Conservation (phyloP, 2,888 invertebrate genomes). For the Leptarthrus brevirostris region DNA sequence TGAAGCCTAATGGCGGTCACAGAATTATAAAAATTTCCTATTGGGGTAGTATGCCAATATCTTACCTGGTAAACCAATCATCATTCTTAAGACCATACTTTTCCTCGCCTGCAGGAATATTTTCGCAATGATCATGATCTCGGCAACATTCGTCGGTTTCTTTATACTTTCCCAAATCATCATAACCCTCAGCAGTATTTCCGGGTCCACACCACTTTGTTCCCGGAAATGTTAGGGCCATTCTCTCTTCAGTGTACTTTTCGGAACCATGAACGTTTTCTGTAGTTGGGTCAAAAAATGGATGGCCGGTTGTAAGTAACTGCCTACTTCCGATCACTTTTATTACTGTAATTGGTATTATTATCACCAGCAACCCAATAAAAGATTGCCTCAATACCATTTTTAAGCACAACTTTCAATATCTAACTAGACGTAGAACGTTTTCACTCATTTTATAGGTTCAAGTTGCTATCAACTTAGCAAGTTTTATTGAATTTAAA, state of each 20-base stretch:
- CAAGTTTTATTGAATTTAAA: no score
- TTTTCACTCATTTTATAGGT: background rate
- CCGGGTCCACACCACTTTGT: conserved; percentile 92
- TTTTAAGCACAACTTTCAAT: background rate
- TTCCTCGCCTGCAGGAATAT: conserved; percentile 58
- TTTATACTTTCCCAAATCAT: conserved; percentile 81
- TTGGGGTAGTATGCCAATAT: background rate
- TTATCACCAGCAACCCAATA: background rate
- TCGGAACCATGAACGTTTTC: background rate
- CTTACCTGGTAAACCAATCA: conserved; percentile 55
- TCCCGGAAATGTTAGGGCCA: conserved; percentile 68
- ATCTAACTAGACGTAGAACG: no score
- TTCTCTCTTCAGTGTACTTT: background rate
- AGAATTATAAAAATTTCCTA: background rate
- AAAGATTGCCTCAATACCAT: background rate
- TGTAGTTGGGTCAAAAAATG: background rate
- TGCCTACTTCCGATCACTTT: conserved; percentile 59
- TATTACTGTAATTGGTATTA: background rate
- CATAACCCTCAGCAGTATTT: conserved; percentile 78
- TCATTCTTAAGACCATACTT: conserved; percentile 56
- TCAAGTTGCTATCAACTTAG: background rate
- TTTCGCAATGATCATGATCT: conserved; percentile 73
- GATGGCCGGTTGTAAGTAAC: background rate
- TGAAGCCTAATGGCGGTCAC: conserved; percentile 50
- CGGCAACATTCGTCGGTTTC: conserved; percentile 85